phyloP scores from a whole-genome alignment of 2,888 invertebrate species.

The Drymonia ruficornis region DNA sequence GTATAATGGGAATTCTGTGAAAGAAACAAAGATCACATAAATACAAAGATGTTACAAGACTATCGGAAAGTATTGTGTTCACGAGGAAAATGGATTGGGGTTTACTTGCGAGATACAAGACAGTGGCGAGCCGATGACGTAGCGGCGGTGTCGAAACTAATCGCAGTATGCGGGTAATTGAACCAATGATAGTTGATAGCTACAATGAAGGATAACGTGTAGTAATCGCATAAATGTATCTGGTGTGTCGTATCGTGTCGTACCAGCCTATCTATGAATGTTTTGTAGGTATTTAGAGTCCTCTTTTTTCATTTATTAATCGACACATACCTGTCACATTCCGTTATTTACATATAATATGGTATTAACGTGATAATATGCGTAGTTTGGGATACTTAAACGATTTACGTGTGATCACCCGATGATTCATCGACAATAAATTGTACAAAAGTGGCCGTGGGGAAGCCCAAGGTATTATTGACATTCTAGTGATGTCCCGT shows the following conservation, averaged over 20 bases:
- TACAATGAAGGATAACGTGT: neutral
- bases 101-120: conserved; percentile 25
- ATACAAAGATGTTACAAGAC: conserved; percentile 35
- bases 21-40: conserved; percentile 41
- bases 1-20: conserved; percentile 35
- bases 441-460: conserved; percentile 43
- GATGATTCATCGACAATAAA: conserved; percentile 38
- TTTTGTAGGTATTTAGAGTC: neutral
- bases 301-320: neutral
- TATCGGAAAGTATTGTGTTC: conserved; percentile 24
- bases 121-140: conserved; percentile 14
- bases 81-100: conserved; percentile 41
- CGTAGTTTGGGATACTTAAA: neutral
- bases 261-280: neutral
- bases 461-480: conserved; percentile 67
- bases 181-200: conserved; percentile 3
- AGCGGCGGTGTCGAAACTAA: conserved; percentile 30
- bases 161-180: conserved; percentile 18
- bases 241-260: neutral
- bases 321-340: neutral
- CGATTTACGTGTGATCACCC: conserved; percentile 9
- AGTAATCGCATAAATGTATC: neutral
- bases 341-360: too few species aligned
- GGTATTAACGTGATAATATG: too few species aligned
- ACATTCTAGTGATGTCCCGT: conserved; percentile 58